Evolutionary conservation across 2,888 invertebrate species (phyloP).

Genomic region (Euclidia mi): DNA sequence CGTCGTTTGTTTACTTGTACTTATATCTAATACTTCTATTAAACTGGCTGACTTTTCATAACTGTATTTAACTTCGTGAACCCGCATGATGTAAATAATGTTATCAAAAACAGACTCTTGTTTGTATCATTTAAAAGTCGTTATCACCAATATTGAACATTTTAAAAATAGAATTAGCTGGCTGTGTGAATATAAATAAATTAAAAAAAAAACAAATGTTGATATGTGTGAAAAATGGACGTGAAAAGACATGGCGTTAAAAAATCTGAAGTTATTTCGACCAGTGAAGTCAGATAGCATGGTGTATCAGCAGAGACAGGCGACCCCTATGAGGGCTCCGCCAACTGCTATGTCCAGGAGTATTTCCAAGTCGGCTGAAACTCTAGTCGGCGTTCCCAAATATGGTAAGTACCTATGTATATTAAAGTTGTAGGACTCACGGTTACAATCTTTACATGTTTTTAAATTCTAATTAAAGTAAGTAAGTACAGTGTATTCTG

Average conservation of each 20-base stretch:
- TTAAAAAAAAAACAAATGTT: constrained; percentile 10
- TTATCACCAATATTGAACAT: constrained; percentile 16
- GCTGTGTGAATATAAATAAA: constrained; percentile 2
- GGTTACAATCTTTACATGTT: no score
- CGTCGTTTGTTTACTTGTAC: neutral
- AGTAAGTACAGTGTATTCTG: no score
- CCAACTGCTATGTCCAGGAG: constrained; percentile 77
- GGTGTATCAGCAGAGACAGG: constrained; percentile 76
- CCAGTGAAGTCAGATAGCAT: constrained; percentile 73
- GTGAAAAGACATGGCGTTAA: constrained; percentile 76
- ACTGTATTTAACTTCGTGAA: constrained; percentile 12
- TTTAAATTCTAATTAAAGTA: no score
- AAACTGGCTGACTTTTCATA: constrained; percentile 9
- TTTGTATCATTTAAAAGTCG: constrained; percentile 23
- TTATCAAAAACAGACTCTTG: constrained; percentile 51
- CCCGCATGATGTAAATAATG: constrained; percentile 53
- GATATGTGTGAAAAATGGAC: constrained; percentile 35
- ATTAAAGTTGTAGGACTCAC: no score
- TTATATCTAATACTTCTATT: neutral
- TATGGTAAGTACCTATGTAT: constrained; percentile 68
- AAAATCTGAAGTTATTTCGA: constrained; percentile 80
- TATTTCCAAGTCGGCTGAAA: constrained; percentile 84
- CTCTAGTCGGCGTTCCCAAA: constrained; percentile 73
- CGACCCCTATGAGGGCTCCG: constrained; percentile 81
- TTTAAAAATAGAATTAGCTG: constrained; percentile 24